Percentiles rank a stretch among this genome's conserved stretches.
Evolutionary conservation across 2,888 invertebrate genomes (phyloP).

Genomic region (Drosophila buzzatii): DNA sequence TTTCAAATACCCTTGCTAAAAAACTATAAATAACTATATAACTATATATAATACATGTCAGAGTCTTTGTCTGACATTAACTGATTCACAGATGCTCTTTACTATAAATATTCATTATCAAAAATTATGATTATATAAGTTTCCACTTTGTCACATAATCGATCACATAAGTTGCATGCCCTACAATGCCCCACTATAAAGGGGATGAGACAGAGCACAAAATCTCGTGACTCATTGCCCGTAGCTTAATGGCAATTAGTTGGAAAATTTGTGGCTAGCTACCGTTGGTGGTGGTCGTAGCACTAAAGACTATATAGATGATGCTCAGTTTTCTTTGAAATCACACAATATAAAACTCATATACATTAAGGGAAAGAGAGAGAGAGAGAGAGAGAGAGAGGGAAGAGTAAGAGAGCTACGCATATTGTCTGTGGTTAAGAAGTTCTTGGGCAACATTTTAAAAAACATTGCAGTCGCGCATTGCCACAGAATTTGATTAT

Average conservation of each 20-base stretch:
- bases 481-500: slow-evolving; percentile 58
- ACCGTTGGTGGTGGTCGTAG: slow-evolving; percentile 47
- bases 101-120: neutral
- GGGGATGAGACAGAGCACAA: neutral
- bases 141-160: neutral
- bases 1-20: neutral
- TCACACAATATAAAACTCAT: slow-evolving; percentile 50
- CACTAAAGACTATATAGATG: slow-evolving; percentile 1
- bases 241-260: slow-evolving; percentile 75
- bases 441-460: slow-evolving; percentile 51
- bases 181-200: neutral
- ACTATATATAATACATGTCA: no score
- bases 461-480: slow-evolving; percentile 20
- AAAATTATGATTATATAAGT: no score
- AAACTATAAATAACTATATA: no score
- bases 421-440: slow-evolving; percentile 56
- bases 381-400: neutral
- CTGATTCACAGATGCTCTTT: neutral
- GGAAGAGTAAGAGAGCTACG: neutral
- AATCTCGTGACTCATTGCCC: slow-evolving; percentile 61
- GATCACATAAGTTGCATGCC: neutral
- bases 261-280: slow-evolving; percentile 67
- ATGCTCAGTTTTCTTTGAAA: slow-evolving; percentile 54
- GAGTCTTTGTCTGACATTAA: neutral
- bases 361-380: neutral